These are phyloP conservation scores for Alloplasta piceator DNA, from an alignment of 2,888 invertebrate genomes.

Conservation along the genomic window DNA sequence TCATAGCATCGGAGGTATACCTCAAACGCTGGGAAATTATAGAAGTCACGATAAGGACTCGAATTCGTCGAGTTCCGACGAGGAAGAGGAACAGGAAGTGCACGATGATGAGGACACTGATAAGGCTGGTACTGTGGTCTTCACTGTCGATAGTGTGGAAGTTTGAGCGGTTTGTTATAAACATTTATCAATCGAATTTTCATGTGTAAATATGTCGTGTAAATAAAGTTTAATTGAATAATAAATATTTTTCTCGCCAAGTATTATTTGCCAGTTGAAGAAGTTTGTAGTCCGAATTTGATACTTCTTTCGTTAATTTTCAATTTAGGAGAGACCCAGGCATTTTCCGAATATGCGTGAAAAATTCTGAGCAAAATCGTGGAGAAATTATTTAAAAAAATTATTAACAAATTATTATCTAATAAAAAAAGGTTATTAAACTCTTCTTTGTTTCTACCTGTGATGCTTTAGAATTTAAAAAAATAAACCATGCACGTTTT, in stretches of 20 bases:
- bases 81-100: conserved; percentile 85
- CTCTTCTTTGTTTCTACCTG: too few species aligned
- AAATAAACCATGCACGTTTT: too few species aligned
- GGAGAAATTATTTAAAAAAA: too few species aligned
- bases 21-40: conserved; percentile 81
- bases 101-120: conserved; percentile 85
- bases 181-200: background rate
- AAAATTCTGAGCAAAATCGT: too few species aligned
- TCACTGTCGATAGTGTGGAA: conserved; percentile 81
- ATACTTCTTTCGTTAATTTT: too few species aligned
- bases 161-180: conserved; percentile 47
- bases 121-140: conserved; percentile 84
- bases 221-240: conserved; percentile 43
- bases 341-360: too few species aligned
- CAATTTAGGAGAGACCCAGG: too few species aligned
- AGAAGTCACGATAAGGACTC: conserved; percentile 81
- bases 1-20: conserved; percentile 82
- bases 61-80: conserved; percentile 75
- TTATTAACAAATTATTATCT: too few species aligned
- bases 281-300: conserved; percentile 1
- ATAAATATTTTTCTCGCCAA: conserved; percentile 48
- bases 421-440: too few species aligned
- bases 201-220: conserved; percentile 48
- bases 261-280: conserved; percentile 8
- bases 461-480: too few species aligned